Evolutionary conservation across 2,888 invertebrate genomes (phyloP).

Genomic region (Protophormia terraenovae): DNA sequence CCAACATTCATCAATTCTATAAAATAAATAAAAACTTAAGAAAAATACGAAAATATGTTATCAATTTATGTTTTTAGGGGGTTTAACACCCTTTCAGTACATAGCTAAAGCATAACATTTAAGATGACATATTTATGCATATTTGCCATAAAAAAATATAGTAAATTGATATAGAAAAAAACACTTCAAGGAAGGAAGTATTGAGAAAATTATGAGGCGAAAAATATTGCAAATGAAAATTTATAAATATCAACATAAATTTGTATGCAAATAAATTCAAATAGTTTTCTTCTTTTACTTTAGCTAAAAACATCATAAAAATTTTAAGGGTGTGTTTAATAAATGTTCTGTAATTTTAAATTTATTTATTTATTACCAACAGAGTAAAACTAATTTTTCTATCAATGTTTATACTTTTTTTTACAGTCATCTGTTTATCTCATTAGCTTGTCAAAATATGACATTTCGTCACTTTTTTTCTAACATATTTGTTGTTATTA

Average conservation of each 20-base stretch:
- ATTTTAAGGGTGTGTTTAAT: background rate
- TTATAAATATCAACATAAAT: background rate
- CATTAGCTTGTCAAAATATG: constrained; percentile 59
- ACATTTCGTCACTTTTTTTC: constrained; percentile 48
- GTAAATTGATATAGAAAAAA: background rate
- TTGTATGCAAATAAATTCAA: background rate
- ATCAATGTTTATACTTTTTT: background rate
- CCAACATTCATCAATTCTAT: too few relatives aligned
- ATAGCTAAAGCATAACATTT: background rate
- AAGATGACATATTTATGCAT: constrained; percentile 39
- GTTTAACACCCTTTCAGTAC: constrained; percentile 35
- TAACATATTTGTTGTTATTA: background rate
- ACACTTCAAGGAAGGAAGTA: constrained; percentile 51
- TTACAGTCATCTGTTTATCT: constrained; percentile 54
- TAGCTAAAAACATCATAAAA: background rate
- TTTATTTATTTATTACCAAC: background rate
- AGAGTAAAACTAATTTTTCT: background rate
- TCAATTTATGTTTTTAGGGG: constrained; percentile 34
- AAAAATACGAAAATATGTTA: constrained; percentile 33
- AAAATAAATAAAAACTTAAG: too few relatives aligned
- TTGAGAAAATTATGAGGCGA: constrained; percentile 58
- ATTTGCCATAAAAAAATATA: constrained; percentile 27
- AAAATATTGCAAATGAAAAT: constrained; percentile 16
- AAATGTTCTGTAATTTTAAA: background rate
- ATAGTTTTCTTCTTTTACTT: background rate